Conservation (phyloP, 2,113 vertebrate species). For the Leiothrix lutea region DNA sequence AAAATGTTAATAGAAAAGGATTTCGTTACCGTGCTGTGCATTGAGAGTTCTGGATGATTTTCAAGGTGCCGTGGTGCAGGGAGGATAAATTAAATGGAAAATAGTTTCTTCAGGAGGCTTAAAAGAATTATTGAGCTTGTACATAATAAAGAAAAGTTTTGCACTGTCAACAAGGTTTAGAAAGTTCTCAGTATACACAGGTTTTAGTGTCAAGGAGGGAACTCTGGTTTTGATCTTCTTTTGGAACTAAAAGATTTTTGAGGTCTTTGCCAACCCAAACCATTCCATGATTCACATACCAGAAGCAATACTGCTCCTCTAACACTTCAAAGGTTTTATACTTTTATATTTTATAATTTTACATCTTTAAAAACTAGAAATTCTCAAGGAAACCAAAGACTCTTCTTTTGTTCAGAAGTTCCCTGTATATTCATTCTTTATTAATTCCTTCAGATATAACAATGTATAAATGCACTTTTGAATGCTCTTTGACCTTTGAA, state of each 20-base stretch:
- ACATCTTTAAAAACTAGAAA: neutral
- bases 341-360: too few species aligned
- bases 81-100: neutral
- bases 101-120: neutral
- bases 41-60: slow-evolving; percentile 11
- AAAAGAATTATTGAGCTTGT: neutral
- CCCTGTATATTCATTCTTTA: neutral
- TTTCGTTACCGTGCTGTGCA: neutral
- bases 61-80: neutral
- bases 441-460: neutral
- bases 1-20: slow-evolving; percentile 48
- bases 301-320: neutral
- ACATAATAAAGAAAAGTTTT: neutral
- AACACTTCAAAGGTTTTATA: neutral
- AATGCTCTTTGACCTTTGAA: neutral
- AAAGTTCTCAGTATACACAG: neutral
- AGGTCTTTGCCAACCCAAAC: neutral
- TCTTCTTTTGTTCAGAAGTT: neutral
- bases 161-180: neutral
- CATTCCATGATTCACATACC: neutral
- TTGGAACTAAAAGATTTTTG: neutral
- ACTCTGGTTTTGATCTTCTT: neutral
- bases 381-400: neutral
- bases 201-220: neutral
- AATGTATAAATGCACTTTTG: neutral